Base-by-base conservation (phyloP, 1,140 invertebrate genomes). In the Saccostrea cuccullata region DNA sequence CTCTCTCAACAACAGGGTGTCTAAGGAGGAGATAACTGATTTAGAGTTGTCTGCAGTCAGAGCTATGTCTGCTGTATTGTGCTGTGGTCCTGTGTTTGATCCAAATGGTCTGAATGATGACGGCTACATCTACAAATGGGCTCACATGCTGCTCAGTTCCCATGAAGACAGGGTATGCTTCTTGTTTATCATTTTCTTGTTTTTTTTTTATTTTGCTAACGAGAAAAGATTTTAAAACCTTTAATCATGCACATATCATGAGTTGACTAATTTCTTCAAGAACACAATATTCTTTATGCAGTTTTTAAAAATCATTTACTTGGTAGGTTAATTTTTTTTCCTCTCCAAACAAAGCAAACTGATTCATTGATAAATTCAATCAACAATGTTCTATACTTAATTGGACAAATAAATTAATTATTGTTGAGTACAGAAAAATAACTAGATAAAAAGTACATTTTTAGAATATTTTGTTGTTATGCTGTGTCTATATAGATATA, bases 71-170 rank as follows among this genome's bases (percentile, higher is more conserved):
- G 97, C 98, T 55, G 95, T 99, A 2, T 96, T 99, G 0, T 99
- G 98, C 93, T 99, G 98, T 95, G 99, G 99, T 0, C 97, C 98
- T 1, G 98, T 98, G 91, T 99, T 99, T 95, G 98, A 99, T 93
- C 96, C 97, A 0, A 96, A 96, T 85, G 97, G 97, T 58, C 96
- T 98, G 0, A 97, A 98, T 92, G 99, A 99, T 94, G 98, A 98
- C 89, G 97, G 97, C 0, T 94, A 95, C 90, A 96, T 99, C 58
- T 99, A 99, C 95, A 96, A 97, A 77, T 99, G 98, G 98, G 95
- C 99, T 64, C 98, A 99, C 94, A 96, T 97, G 90, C 96, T 99
- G 88, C 95, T 99, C 0, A 97, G 97, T 55, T 98, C 98, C 60
- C 96, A 97, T 92, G 97, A 99, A 92, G 93, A 94, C 67, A 93